Base-by-base conservation (phyloP, 2,888 invertebrate species). In the Lymantria monacha region DNA sequence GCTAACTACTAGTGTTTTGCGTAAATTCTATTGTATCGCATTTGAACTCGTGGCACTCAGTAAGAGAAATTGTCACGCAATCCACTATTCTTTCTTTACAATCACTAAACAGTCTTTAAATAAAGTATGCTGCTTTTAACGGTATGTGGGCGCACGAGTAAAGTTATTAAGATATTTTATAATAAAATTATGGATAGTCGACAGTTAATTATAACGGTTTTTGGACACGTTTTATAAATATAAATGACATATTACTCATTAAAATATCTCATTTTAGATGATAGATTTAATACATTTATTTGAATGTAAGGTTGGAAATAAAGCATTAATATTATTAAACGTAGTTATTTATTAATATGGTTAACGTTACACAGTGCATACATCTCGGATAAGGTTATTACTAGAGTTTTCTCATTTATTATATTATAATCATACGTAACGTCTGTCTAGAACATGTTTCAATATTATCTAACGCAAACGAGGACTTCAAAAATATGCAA, bases 181-280 rank as follows among this genome's bases (percentile, higher is more conserved):
- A 44, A 44, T 36, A 38, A 42, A 15, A 44, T 42, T 49, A 44
- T 48, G 46, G 37, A 47, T 53, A 42, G 31, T 46, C 41, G 37
- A 49, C 46, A 44, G 46, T 56, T 51, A 51, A 49, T 44, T 46
- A 14, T 60, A 55, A 66, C 51, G 36, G 33, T 9, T 10, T 33
- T 33, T 10, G 9, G 3, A 33, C 33, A 33, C 33, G 10, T 33
- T 33, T 33, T 30, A 15, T 15, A 30, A 13, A 13, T 38, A 33
- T 30, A 43, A 44, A 31, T 33, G 10, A 40, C 30, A 49, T 48
- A 42, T 13, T 38, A 31, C 7, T 22, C 50, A 52, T 63, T 61
- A 61, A 53, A 55, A 61, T 55, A 49, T 49, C 42, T 47, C 40
- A 46, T 54, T 52, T 40, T 48, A 30, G 33, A 33, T 33, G 33